Percentiles rank a stretch among this genome's conserved stretches.
These are phyloP conservation scores for Aeoliscus strigatus DNA, from an alignment of 2,797 vertebrate species.

Conservation along the genomic window DNA sequence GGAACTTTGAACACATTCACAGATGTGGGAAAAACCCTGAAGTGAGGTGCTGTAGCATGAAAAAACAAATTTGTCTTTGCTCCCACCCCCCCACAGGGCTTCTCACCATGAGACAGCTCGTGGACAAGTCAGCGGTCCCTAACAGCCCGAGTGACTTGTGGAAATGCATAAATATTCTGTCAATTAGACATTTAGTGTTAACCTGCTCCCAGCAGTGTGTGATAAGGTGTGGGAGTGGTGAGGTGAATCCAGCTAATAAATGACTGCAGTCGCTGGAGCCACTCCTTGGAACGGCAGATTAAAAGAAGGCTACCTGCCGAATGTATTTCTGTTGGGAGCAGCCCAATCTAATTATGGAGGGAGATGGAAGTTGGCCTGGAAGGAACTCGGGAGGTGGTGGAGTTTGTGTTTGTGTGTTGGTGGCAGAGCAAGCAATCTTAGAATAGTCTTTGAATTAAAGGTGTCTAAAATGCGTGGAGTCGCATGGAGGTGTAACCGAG, in stretches of 20 bases:
- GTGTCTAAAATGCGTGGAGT: conserved; percentile 4
- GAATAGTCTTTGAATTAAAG: conserved; percentile 7
- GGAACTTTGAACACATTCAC: neutral
- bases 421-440: neutral
- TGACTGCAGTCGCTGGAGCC: conserved; percentile 63
- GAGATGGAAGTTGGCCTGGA: conserved; percentile 33
- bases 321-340: conserved; percentile 70
- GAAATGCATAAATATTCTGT: conserved; percentile 76
- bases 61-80: conserved; percentile 26
- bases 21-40: neutral
- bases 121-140: conserved; percentile 22
- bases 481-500: neutral
- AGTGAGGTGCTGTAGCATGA: conserved; percentile 14
- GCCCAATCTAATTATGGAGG: conserved; percentile 69
- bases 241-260: conserved; percentile 82
- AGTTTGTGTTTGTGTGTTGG: conserved; percentile 2
- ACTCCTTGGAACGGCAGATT: conserved; percentile 47
- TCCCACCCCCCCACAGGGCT: neutral
- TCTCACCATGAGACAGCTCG: conserved; percentile 12
- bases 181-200: conserved; percentile 75
- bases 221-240: conserved; percentile 76
- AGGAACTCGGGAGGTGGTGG: conserved; percentile 13
- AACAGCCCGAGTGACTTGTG: conserved; percentile 56
- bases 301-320: conserved; percentile 68
- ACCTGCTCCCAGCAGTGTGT: conserved; percentile 76